Conservation (phyloP, 2,113 vertebrate genomes). For the Eclectus roratus region DNA sequence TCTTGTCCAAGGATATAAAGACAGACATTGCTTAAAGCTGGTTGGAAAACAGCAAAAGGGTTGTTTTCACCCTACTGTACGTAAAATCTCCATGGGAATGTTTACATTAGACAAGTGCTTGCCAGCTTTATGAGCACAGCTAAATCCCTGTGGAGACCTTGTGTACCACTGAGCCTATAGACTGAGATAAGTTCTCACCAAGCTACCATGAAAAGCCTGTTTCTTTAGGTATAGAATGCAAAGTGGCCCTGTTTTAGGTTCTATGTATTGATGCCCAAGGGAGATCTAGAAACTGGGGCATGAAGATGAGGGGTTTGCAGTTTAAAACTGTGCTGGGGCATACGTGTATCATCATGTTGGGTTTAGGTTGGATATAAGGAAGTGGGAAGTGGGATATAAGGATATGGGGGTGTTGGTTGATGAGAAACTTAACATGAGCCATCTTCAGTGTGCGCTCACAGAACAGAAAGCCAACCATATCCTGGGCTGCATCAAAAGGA, state of each 20-base stretch:
- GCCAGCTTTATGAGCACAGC: not conserved
- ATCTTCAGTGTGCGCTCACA: too few species aligned
- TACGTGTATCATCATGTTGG: not conserved
- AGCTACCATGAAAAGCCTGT: not conserved
- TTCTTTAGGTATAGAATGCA: not conserved
- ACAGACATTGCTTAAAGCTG: not conserved
- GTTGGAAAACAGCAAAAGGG: not conserved
- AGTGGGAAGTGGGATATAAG: too few species aligned
- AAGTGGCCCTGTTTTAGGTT: not conserved
- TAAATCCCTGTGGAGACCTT: not conserved
- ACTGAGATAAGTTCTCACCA: not conserved
- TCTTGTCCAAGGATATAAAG: fast-evolving
- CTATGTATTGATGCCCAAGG: fast-evolving
- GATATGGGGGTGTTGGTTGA: too few species aligned
- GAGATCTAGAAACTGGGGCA: fast-evolving
- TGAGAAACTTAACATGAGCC: too few species aligned
- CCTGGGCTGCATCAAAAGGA: too few species aligned
- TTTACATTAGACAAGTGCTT: not conserved
- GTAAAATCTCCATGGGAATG: not conserved
- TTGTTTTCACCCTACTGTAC: not conserved
- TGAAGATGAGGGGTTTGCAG: not conserved
- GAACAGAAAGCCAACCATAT: too few species aligned
- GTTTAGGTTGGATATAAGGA: not conserved
- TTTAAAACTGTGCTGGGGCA: not conserved
- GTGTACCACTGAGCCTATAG: not conserved